phyloP scores from a whole-genome alignment of 2,797 vertebrate species.

The Squalus acanthias region DNA sequence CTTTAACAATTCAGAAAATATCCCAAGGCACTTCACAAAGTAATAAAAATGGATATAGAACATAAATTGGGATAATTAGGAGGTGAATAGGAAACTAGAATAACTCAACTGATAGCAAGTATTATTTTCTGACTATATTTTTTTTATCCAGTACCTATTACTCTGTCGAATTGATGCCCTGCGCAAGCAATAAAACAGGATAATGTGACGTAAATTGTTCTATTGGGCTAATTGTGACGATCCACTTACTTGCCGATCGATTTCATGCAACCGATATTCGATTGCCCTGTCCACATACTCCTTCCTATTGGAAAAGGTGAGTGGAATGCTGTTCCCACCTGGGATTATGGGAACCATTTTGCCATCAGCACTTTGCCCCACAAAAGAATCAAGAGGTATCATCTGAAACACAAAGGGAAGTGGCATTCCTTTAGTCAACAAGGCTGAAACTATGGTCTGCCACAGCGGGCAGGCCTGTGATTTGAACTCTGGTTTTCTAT shows the following conservation, averaged over 20 bases:
- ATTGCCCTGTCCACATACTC: slow-evolving; percentile 73
- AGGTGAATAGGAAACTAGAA: neutral
- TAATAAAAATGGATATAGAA: neutral
- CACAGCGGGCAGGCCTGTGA: neutral
- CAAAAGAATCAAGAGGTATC: slow-evolving; percentile 76
- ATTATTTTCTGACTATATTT: neutral
- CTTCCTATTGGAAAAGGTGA: slow-evolving; percentile 73
- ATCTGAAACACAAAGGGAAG: slow-evolving; percentile 52
- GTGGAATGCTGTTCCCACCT: slow-evolving; percentile 73
- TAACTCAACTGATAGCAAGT: neutral
- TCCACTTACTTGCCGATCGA: slow-evolving; percentile 67
- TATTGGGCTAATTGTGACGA: neutral
- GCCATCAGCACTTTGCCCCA: slow-evolving; percentile 74
- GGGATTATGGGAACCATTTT: slow-evolving; percentile 78
- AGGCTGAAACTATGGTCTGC: neutral
- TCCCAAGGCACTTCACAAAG: neutral
- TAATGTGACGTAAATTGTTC: neutral
- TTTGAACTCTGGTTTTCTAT: neutral
- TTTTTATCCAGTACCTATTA: neutral
- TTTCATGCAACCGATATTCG: slow-evolving; percentile 71
- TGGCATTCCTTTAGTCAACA: neutral
- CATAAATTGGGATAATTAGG: neutral
- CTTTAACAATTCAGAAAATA: neutral
- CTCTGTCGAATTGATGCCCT: neutral
- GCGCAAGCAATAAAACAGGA: neutral